Percentiles rank a stretch among this genome's conserved stretches.
Conservation (phyloP, 2,888 invertebrate species). For the Harpalus rufipes region DNA sequence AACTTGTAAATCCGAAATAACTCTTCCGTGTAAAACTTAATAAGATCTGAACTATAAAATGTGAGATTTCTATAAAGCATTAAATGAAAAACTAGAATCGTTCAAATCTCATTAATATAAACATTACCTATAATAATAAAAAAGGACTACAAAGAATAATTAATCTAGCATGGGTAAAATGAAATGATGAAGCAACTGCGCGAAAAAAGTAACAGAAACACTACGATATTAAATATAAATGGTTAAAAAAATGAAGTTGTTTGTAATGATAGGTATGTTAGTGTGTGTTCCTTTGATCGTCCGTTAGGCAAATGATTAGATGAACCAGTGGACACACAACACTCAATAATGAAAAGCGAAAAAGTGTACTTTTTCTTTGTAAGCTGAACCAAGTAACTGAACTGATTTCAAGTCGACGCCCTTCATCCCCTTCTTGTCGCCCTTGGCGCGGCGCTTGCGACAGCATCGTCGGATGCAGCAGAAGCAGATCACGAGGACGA, state of each 20-base stretch:
- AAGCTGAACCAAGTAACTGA: slow-evolving; percentile 95
- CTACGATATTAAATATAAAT: slow-evolving; percentile 24
- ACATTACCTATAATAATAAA: slow-evolving; percentile 3
- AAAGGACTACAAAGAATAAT: slow-evolving; percentile 33
- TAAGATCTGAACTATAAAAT: slow-evolving; percentile 44
- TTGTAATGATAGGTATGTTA: slow-evolving; percentile 33
- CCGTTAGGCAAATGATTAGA: slow-evolving; percentile 59
- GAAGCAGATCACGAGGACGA: slow-evolving; percentile 92
- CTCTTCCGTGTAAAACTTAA: neutral
- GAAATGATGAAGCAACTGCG: slow-evolving; percentile 50
- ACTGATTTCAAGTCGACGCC: slow-evolving; percentile 98
- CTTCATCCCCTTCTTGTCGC: slow-evolving; percentile 95
- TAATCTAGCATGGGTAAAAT: slow-evolving; percentile 46
- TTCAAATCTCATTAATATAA: slow-evolving; percentile 31
- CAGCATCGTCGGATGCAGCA: slow-evolving; percentile 96
- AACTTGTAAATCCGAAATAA: slow-evolving; percentile 3
- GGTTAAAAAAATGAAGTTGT: slow-evolving; percentile 5
- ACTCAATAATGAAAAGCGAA: slow-evolving; percentile 72
- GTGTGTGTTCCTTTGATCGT: slow-evolving; percentile 46
- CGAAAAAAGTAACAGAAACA: slow-evolving; percentile 28
- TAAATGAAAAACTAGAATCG: slow-evolving; percentile 13
- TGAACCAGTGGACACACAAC: slow-evolving; percentile 75
- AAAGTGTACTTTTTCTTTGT: slow-evolving; percentile 96
- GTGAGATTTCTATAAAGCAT: neutral
- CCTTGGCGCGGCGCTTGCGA: slow-evolving; percentile 94